Conservation (phyloP, 30 jellyfish, hydroid and myxozoan species). For the Cassiopea andromeda region DNA sequence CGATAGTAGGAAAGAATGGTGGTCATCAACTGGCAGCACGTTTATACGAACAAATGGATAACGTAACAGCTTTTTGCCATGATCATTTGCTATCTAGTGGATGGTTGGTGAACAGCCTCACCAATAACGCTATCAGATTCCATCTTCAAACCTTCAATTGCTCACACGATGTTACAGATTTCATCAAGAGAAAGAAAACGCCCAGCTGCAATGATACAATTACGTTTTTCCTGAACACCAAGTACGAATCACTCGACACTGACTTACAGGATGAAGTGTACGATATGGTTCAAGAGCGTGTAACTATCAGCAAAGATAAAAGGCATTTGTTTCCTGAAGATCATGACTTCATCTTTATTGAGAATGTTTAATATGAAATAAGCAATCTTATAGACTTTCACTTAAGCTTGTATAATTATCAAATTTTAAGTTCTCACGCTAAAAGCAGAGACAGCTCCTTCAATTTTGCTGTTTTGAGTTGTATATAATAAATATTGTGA, state of each 20-base stretch:
- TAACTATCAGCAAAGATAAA: slow-evolving; percentile 1
- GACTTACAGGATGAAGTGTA: slow-evolving; percentile 2
- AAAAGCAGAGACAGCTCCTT: no score
- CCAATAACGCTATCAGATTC: neutral
- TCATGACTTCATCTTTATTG: no score
- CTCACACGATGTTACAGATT: slow-evolving; percentile 39
- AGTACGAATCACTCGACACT: slow-evolving; percentile 12
- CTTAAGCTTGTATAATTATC: no score
- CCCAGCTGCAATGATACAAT: slow-evolving; percentile 11
- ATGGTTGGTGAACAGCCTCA: neutral
- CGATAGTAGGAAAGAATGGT: slow-evolving; percentile 10
- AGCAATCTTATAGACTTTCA: no score
- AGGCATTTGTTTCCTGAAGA: slow-evolving; percentile 1
- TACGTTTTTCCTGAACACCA: slow-evolving; percentile 34
- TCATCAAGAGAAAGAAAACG: neutral
- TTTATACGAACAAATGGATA: neutral
- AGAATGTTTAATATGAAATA: no score
- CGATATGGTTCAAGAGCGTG: slow-evolving; percentile 27
- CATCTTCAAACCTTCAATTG: slow-evolving; percentile 1
- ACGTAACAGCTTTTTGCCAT: neutral
- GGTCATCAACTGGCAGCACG: slow-evolving; percentile 18
- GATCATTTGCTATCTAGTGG: neutral
- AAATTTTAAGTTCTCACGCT: no score
- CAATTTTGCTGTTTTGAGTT: no score
- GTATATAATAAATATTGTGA: no score